Evolutionary conservation across 1,140 invertebrate genomes (phyloP).

Genomic region (Cotesia glomerata): DNA sequence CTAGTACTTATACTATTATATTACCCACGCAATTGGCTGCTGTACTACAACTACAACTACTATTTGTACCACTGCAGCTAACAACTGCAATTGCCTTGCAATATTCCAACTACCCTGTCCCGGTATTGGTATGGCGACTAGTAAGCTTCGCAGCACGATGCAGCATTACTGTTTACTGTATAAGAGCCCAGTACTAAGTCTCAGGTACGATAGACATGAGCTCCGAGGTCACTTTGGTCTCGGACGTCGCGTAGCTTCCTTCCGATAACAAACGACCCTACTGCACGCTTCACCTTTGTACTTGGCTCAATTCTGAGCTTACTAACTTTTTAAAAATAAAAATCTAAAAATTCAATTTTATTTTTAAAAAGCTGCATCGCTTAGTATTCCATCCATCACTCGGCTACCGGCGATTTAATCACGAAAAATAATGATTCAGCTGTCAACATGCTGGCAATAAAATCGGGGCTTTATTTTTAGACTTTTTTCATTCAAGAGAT

Average conservation of each 20-base stretch:
- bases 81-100: neutral
- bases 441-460: too few relatives aligned
- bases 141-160: neutral
- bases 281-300: constrained; percentile 28
- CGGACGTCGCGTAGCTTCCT: constrained; percentile 35
- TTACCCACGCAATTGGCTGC: constrained; percentile 37
- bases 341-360: too few relatives aligned
- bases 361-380: too few relatives aligned
- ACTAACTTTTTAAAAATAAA: neutral
- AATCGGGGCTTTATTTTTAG: neutral
- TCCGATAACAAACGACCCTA: constrained; percentile 38
- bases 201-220: constrained; percentile 29
- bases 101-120: too few relatives aligned
- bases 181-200: neutral
- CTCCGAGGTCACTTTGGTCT: constrained; percentile 26
- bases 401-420: neutral
- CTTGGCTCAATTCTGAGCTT: constrained; percentile 6
- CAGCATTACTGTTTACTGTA: neutral
- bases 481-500: neutral
- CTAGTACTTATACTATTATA: neutral
- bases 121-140: too few relatives aligned
- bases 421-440: too few relatives aligned
- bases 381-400: too few relatives aligned
- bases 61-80: neutral
- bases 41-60: neutral